Evolutionary conservation across 2,797 vertebrate species (phyloP), one percentile per base, ranked within the genome.

Genomic region (Brachyrhaphis roseni): DNA sequence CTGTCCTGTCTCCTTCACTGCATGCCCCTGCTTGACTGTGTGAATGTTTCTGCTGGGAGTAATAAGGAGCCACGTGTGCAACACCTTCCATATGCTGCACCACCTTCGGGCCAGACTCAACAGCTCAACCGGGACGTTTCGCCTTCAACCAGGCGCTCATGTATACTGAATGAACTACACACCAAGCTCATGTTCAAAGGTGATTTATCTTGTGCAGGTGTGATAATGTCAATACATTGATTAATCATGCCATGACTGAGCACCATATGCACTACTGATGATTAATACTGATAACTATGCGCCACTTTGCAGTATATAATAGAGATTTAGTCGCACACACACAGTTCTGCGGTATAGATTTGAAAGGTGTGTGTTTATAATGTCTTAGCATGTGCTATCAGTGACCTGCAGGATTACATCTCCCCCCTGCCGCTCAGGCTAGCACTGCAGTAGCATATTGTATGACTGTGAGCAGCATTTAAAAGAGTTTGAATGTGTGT

Each of bases 211-310:
- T 85, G 66, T 13, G 43, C 90, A 87, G 93, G 91, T 92, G 89
- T 80, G 87, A 93, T 91, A 76, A 82, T 84, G 90, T 91, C 92
- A 84, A 95, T 93, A 90, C 85, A 90, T 93, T 87, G 93, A 94
- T 93, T 82, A 82, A 93, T 93, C 89, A 91, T 91, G 81, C 77
- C 3, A 62, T 90, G 90, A 93, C 86, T 85, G 88, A 93, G 83
- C 86, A 88, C 86, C 89, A 85, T 84, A 88, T 92, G 86, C 79
- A 84, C 82, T 34, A 12, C 88, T 82, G 87, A 89, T 92, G 88
- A 92, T 91, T 88, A 90, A 89, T 89, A 93, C 92, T 92, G 89
- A 95, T 93, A 93, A 89, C 84, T 68, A 51, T 12, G 72, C 85
- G 77, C 84, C 78, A 80, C 72, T 64, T 57, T 10, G 39, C 77